A percentile compares a stretch with the other conserved stretches of the same genome.
These are phyloP conservation scores for Vimba vimba DNA, from an alignment of 2,113 vertebrate genomes.

Conservation along the genomic window DNA sequence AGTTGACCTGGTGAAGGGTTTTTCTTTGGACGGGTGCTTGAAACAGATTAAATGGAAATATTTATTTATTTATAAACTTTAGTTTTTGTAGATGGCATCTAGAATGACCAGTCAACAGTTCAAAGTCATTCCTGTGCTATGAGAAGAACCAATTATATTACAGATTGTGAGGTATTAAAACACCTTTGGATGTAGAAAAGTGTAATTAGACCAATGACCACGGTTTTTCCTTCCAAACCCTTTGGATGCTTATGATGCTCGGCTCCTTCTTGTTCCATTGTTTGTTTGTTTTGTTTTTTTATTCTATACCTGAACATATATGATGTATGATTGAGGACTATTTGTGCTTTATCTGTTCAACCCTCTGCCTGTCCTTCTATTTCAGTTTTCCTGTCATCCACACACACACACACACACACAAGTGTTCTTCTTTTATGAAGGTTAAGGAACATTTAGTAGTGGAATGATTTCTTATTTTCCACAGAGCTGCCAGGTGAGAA, in stretches of 20 bases:
- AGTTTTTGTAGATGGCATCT: neutral
- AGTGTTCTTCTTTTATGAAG: neutral
- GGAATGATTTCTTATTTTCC: neutral
- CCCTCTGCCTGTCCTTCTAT: neutral
- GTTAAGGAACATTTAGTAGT: neutral
- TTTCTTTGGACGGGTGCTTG: neutral
- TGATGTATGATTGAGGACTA: neutral
- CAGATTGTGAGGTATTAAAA: slow-evolving; percentile 12
- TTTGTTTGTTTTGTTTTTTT: neutral
- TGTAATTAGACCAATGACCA: neutral
- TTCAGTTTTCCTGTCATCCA: no score
- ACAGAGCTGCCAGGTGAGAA: neutral
- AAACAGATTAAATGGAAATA: neutral
- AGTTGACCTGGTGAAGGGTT: neutral
- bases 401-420: neutral
- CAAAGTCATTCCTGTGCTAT: neutral
- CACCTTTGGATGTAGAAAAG: neutral
- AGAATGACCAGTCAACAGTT: neutral
- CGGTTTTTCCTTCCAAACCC: neutral
- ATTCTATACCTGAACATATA: neutral
- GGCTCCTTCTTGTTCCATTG: neutral
- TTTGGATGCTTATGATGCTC: neutral
- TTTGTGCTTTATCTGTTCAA: neutral
- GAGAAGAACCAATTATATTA: neutral
- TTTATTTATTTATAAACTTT: slow-evolving; percentile 36